Conservation (phyloP, 2,797 vertebrate species). For the Prionace glauca region DNA sequence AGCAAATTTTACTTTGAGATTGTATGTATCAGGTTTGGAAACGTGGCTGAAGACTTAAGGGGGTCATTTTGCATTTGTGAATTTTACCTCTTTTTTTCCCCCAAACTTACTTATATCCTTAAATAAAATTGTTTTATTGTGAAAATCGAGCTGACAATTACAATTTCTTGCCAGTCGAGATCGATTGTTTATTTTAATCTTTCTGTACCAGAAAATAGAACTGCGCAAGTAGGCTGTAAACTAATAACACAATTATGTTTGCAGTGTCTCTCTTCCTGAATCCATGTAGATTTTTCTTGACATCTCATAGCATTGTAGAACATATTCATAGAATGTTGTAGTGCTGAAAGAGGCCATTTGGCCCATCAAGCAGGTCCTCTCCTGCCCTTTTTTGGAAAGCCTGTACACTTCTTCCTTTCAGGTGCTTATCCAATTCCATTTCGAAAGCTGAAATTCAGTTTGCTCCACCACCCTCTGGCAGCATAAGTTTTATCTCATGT, state of each 20-base stretch:
- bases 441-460: neutral
- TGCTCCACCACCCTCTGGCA: neutral
- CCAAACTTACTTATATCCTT: neutral
- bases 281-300: neutral
- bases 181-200: neutral
- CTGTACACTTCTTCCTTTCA: neutral
- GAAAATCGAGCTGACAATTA: neutral
- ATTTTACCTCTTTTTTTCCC: neutral
- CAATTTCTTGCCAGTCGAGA: neutral
- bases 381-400: neutral
- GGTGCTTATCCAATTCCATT: neutral
- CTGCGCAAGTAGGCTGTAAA: neutral
- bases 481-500: too few species aligned
- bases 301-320: neutral
- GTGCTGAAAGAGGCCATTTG: neutral
- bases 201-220: neutral
- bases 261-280: neutral
- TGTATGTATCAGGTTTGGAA: conserved; percentile 43
- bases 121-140: neutral
- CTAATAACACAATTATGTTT: neutral
- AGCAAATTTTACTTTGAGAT: conserved; percentile 70
- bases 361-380: neutral
- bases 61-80: neutral
- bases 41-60: neutral
- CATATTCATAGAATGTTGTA: neutral